phyloP scores from a whole-genome alignment of 2,888 invertebrate genomes.

The Ashinkailepas kermadecensis region DNA sequence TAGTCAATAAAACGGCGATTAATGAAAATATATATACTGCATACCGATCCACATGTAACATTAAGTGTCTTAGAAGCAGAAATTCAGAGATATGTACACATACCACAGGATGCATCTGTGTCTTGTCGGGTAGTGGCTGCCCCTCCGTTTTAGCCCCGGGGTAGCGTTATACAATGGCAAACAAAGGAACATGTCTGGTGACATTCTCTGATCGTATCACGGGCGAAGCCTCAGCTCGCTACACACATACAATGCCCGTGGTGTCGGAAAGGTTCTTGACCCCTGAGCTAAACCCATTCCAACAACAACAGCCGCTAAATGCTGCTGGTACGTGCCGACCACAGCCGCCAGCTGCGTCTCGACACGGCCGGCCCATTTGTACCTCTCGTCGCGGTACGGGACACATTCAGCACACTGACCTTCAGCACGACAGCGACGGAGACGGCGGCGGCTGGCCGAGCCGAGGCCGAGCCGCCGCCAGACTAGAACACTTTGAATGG shows the following conservation, averaged over 20 bases:
- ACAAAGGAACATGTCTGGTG: no score
- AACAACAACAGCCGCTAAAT: conserved; percentile 9
- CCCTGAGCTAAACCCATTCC: conserved; percentile 10
- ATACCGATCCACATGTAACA: no score
- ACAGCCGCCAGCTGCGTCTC: neutral
- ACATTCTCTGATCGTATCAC: no score
- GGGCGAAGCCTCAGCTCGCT: neutral
- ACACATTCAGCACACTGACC: neutral
- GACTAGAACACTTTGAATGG: conserved; percentile 20
- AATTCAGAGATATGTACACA: no score
- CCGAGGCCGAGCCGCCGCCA: neutral
- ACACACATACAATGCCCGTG: neutral
- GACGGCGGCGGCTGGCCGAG: neutral
- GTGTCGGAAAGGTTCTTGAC: neutral
- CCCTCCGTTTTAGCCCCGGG: no score
- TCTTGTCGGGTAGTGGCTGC: no score
- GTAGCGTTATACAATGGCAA: no score
- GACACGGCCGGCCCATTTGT: neutral
- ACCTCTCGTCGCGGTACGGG: neutral
- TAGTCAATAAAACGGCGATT: no score
- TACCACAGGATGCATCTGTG: no score
- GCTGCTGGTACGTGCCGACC: neutral
- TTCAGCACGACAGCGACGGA: neutral
- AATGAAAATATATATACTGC: no score
- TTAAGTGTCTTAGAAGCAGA: no score